Percentiles rank a stretch among this genome's conserved stretches.
These are phyloP conservation scores for Incurvaria masculella DNA, from an alignment of 2,888 invertebrate species.

Conservation along the genomic window DNA sequence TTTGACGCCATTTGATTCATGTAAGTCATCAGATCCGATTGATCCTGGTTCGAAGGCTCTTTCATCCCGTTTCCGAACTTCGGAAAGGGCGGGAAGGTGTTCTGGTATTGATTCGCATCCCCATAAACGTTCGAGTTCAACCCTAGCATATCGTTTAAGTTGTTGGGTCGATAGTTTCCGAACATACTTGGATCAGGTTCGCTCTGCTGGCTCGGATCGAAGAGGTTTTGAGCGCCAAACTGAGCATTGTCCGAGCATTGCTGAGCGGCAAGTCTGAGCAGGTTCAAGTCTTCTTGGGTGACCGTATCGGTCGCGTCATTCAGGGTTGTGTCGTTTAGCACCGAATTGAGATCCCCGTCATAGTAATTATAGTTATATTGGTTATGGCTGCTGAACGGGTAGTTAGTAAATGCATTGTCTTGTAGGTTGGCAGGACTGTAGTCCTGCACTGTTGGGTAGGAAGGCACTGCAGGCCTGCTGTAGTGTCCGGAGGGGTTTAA, in stretches of 20 bases:
- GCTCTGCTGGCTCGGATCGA: constrained; percentile 45
- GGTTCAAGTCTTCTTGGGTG: constrained; percentile 44
- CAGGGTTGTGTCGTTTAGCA: constrained; percentile 34
- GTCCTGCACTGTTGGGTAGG: constrained; percentile 26
- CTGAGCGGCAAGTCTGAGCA: constrained; percentile 48
- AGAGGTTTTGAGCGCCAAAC: constrained; percentile 31
- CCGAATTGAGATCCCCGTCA: constrained; percentile 29
- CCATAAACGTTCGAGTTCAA: constrained; percentile 26
- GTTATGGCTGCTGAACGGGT: constrained; percentile 30
- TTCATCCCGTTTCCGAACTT: constrained; percentile 28
- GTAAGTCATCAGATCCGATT: constrained; percentile 33
- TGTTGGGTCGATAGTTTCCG: constrained; percentile 16
- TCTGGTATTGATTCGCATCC: constrained; percentile 31
- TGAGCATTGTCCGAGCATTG: constrained; percentile 46
- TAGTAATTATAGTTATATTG: constrained; percentile 41
- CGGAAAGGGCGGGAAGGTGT: constrained; percentile 29
- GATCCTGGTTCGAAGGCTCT: constrained; percentile 23
- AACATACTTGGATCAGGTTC: constrained; percentile 40
- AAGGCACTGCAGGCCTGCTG: constrained; percentile 33
- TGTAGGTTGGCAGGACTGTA: constrained; percentile 25
- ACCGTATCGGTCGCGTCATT: constrained; percentile 30
- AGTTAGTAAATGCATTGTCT: constrained; percentile 13
- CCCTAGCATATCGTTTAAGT: constrained; percentile 19
- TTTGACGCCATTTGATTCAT: constrained; percentile 38
- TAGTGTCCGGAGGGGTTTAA: constrained; percentile 23